A percentile compares a stretch with the other conserved stretches of the same genome.
phyloP scores from a whole-genome alignment of 2,888 invertebrate species.

The Melangyna quadrimaculata region DNA sequence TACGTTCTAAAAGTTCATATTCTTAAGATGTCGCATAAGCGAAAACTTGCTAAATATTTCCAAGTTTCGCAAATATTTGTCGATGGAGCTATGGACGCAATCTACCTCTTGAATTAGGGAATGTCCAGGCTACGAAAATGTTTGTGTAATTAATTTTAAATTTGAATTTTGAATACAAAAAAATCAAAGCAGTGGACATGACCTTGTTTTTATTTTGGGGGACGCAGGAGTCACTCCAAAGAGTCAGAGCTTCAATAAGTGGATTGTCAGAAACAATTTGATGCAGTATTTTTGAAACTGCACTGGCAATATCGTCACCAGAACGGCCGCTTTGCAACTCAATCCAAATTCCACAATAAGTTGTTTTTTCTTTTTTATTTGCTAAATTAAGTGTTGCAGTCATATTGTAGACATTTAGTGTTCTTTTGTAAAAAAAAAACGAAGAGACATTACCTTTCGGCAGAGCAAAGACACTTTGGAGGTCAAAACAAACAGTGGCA shows the following conservation, averaged over 20 bases:
- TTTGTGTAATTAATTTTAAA: background rate
- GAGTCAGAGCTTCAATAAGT: too few species aligned
- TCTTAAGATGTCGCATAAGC: too few species aligned
- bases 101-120: too few species aligned
- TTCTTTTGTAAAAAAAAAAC: constrained; percentile 15
- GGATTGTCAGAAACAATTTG: too few species aligned
- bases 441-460: constrained; percentile 3
- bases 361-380: background rate
- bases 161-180: background rate
- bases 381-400: background rate
- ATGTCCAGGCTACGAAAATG: background rate
- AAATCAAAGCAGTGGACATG: constrained; percentile 20
- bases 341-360: constrained; percentile 24
- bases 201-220: too few species aligned
- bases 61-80: too few species aligned
- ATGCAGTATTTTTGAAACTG: too few species aligned
- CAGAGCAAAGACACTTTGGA: constrained; percentile 17
- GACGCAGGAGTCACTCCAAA: too few species aligned
- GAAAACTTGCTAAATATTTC: too few species aligned
- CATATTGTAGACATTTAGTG: constrained; percentile 9
- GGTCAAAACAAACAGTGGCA: too few species aligned
- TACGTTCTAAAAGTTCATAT: too few species aligned
- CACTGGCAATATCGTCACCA: constrained; percentile 17
- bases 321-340: constrained; percentile 7
- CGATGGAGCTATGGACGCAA: too few species aligned